Percentiles rank a stretch among this genome's conserved stretches.
phyloP scores from a whole-genome alignment of 2,797 vertebrate genomes.

The Phaenicophaeus curvirostris region DNA sequence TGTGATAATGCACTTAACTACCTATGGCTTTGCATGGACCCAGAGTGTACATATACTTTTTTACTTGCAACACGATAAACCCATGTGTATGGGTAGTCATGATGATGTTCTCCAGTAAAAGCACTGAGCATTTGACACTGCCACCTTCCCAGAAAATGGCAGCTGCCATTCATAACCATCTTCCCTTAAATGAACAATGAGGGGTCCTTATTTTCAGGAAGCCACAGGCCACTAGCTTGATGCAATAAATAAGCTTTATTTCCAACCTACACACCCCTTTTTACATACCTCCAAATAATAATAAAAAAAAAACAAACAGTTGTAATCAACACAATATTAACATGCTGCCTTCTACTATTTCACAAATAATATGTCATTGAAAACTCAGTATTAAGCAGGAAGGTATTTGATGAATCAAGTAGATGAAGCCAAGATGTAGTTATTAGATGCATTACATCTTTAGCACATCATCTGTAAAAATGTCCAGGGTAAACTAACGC shows the following conservation, averaged over 20 bases:
- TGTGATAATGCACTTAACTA: neutral
- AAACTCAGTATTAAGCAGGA: slow-evolving; percentile 66
- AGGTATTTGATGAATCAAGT: slow-evolving; percentile 74
- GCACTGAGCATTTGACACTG: neutral
- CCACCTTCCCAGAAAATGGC: neutral
- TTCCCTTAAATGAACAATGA: neutral
- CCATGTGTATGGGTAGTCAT: neutral
- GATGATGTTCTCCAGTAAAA: neutral
- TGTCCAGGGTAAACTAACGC: slow-evolving; percentile 68
- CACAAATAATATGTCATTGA: slow-evolving; percentile 53
- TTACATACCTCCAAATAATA: slow-evolving; percentile 18
- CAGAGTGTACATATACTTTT: too few relatives aligned
- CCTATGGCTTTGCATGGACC: neutral
- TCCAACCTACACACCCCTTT: neutral
- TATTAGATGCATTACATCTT: slow-evolving; percentile 75
- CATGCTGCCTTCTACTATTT: slow-evolving; percentile 53
- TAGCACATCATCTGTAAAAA: slow-evolving; percentile 76
- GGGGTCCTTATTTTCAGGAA: neutral
- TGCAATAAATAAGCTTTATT: neutral
- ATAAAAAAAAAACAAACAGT: slow-evolving; percentile 36
- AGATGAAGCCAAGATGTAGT: slow-evolving; percentile 73
- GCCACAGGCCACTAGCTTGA: slow-evolving; percentile 6
- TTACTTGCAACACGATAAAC: neutral
- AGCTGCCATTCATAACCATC: slow-evolving; percentile 13
- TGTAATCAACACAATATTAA: slow-evolving; percentile 51